Conservation (phyloP, 2,797 vertebrate species). For the Rachycentron canadum region DNA sequence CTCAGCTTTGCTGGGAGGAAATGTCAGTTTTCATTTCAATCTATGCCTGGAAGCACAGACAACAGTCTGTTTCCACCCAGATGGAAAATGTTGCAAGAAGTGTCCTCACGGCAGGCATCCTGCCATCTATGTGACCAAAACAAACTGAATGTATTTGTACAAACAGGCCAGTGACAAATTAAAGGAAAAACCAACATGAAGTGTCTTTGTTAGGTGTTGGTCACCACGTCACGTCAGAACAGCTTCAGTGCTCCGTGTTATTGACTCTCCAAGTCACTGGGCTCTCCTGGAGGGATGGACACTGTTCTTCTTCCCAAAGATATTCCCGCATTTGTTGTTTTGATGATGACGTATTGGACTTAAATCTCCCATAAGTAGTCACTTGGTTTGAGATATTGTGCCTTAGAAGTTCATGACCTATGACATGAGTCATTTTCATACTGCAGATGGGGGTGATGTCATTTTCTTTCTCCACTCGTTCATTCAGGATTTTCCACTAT, state of each 20-base stretch:
- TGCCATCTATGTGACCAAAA: constrained; percentile 34
- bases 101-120: constrained; percentile 20
- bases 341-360: too few relatives aligned
- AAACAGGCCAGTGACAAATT: not conserved
- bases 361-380: too few relatives aligned
- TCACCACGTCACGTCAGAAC: not conserved
- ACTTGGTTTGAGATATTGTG: too few relatives aligned
- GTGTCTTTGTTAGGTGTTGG: not conserved
- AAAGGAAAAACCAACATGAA: not conserved
- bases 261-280: too few relatives aligned
- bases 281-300: too few relatives aligned
- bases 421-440: too few relatives aligned
- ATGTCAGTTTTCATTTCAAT: constrained; percentile 44
- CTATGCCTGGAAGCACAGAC: constrained; percentile 13
- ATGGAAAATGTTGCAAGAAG: constrained; percentile 50
- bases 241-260: too few relatives aligned
- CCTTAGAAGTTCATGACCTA: too few relatives aligned
- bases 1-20: not conserved
- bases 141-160: constrained; percentile 26
- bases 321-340: not conserved
- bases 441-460: too few relatives aligned
- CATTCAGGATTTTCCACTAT: too few relatives aligned
- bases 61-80: constrained; percentile 43
- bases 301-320: not conserved
- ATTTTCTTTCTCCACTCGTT: too few relatives aligned